Conservation (phyloP, 2,888 invertebrate species). For the Lysandra bellargus region DNA sequence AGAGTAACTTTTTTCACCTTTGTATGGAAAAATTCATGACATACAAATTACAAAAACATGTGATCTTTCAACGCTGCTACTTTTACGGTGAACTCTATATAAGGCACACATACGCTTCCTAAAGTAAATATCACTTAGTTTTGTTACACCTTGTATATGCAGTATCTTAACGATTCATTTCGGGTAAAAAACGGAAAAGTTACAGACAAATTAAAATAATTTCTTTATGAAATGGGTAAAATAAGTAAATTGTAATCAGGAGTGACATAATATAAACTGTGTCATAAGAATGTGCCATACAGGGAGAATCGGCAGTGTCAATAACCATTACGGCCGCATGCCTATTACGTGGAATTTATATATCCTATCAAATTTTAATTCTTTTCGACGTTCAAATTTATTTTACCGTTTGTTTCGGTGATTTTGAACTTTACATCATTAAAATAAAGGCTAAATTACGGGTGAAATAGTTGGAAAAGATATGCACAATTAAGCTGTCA, state of each 20-base stretch:
- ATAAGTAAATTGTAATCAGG: background rate
- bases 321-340: background rate
- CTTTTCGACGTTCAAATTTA: background rate
- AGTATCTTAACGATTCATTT: too few species aligned
- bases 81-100: too few species aligned
- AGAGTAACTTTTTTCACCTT: too few species aligned
- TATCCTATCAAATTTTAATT: conserved; percentile 21
- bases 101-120: too few species aligned
- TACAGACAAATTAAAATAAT: background rate
- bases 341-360: conserved; percentile 18
- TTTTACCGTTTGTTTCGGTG: background rate
- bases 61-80: too few species aligned
- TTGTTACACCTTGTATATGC: too few species aligned
- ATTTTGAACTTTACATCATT: background rate
- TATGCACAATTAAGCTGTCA: conserved; percentile 29
- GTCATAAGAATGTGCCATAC: background rate
- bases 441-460: background rate
- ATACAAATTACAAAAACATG: too few species aligned
- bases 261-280: background rate
- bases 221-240: background rate
- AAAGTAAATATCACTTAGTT: too few species aligned
- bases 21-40: too few species aligned
- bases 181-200: too few species aligned
- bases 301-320: background rate
- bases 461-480: background rate